Evolutionary conservation across 2,888 invertebrate species (phyloP).

Genomic region (Endotricha flammealis): DNA sequence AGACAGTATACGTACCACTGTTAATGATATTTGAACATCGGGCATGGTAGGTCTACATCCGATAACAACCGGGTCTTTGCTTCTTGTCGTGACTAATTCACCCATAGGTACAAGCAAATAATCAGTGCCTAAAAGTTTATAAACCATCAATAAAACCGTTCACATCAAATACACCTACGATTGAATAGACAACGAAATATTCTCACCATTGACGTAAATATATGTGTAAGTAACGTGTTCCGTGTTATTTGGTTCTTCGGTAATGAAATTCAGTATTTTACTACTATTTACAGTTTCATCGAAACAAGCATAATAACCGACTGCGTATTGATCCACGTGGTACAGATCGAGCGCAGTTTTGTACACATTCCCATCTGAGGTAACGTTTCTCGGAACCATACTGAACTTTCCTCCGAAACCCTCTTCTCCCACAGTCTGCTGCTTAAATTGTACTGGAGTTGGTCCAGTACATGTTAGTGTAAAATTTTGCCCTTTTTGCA

Average conservation of each 20-base stretch:
- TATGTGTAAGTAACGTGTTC: slow-evolving; percentile 58
- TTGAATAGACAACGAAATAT: slow-evolving; percentile 6
- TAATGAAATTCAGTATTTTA: slow-evolving; percentile 40
- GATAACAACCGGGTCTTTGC: slow-evolving; percentile 45
- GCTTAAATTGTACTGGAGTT: slow-evolving; percentile 43
- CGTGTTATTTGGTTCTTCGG: slow-evolving; percentile 52
- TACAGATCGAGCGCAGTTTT: slow-evolving; percentile 63
- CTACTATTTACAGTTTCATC: slow-evolving; percentile 50
- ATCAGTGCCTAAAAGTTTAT: slow-evolving; percentile 59
- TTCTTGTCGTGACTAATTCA: slow-evolving; percentile 47
- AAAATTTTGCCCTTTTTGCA: slow-evolving; percentile 59
- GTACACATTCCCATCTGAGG: slow-evolving; percentile 40
- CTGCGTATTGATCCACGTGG: slow-evolving; percentile 61
- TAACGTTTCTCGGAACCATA: slow-evolving; percentile 22
- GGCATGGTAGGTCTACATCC: slow-evolving; percentile 71
- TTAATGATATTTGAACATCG: slow-evolving; percentile 53
- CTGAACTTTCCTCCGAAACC: slow-evolving; percentile 31
- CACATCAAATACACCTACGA: slow-evolving; percentile 13
- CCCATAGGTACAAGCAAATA: slow-evolving; percentile 62
- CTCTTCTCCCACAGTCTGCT: slow-evolving; percentile 57
- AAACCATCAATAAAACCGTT: slow-evolving; percentile 26
- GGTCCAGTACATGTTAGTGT: slow-evolving; percentile 55
- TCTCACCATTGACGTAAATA: slow-evolving; percentile 69
- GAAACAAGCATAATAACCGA: slow-evolving; percentile 78
- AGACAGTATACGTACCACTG: slow-evolving; percentile 54